These are phyloP conservation scores for Nephrotoma guestfalica DNA, from an alignment of 2,888 invertebrate genomes.

Conservation along the genomic window DNA sequence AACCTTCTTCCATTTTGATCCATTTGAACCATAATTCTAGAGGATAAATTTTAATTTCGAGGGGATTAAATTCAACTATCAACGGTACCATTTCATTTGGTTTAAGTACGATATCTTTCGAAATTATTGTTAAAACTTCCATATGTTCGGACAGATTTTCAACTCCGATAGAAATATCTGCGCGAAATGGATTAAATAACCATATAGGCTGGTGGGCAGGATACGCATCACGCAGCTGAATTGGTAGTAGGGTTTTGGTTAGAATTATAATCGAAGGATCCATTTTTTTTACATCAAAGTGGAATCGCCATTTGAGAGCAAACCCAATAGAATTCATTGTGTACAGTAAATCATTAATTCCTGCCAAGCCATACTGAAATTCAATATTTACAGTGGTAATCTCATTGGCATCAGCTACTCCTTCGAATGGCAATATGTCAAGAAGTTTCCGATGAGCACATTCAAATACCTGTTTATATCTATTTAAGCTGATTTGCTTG, in stretches of 20 bases:
- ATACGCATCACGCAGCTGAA: background rate
- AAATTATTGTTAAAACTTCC: background rate
- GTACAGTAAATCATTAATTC: slow-evolving; percentile 4
- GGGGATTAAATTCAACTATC: background rate
- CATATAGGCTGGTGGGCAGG: slow-evolving; percentile 9
- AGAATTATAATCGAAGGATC: slow-evolving; percentile 10
- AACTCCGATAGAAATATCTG: slow-evolving; percentile 7
- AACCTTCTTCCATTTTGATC: background rate
- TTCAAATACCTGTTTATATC: slow-evolving; percentile 5
- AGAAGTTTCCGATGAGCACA: slow-evolving; percentile 10
- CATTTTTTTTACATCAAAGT: slow-evolving; percentile 7
- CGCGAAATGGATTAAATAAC: slow-evolving; percentile 10
- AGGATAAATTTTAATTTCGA: background rate
- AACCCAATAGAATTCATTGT: background rate
- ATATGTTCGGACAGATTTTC: background rate
- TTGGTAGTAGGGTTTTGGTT: slow-evolving; percentile 8
- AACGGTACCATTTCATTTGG: background rate
- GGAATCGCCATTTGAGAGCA: background rate
- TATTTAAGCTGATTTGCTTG: slow-evolving; percentile 7
- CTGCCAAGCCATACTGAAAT: slow-evolving; percentile 9
- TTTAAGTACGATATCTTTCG: background rate
- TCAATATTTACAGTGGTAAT: background rate
- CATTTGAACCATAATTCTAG: background rate
- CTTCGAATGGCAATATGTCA: slow-evolving; percentile 1
- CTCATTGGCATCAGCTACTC: background rate